These are phyloP conservation scores for Epiblema foenella DNA, from an alignment of 2,888 invertebrate species.

Conservation along the genomic window DNA sequence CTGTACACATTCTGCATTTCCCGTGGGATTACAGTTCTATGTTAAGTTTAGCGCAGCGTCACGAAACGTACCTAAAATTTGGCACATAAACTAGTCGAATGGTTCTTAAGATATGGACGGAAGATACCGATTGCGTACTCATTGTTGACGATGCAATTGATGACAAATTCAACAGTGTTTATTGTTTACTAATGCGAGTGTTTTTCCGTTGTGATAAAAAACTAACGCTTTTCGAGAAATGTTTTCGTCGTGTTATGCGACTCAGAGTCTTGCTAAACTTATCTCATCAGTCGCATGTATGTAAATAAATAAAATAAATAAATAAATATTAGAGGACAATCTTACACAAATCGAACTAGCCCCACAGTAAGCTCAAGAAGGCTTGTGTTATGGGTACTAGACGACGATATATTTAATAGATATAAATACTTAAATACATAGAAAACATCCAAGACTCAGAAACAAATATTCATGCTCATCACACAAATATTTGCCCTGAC, in stretches of 20 bases:
- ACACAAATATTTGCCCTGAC: no score
- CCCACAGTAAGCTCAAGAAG: no score
- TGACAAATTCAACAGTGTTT: not conserved
- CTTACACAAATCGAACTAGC: no score
- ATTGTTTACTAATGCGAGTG: not conserved
- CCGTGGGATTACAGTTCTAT: constrained; percentile 1
- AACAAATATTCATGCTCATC: no score
- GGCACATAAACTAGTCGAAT: no score
- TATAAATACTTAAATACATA: no score
- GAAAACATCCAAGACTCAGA: no score
- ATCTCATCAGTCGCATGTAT: not conserved
- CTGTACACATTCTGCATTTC: not conserved
- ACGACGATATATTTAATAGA: no score
- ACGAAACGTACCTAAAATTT: no score
- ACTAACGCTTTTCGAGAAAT: constrained; percentile 5
- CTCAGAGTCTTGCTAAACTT: not conserved
- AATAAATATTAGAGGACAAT: no score
- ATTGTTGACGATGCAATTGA: not conserved
- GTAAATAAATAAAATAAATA: no score
- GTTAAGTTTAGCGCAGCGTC: not conserved
- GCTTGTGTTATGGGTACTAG: no score
- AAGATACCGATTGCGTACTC: not conserved
- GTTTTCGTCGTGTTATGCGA: constrained; percentile 2
- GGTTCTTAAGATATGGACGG: not conserved
- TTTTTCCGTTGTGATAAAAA: not conserved